phyloP scores from a whole-genome alignment of 1,140 invertebrate species.

The Procambarus virginalis region DNA sequence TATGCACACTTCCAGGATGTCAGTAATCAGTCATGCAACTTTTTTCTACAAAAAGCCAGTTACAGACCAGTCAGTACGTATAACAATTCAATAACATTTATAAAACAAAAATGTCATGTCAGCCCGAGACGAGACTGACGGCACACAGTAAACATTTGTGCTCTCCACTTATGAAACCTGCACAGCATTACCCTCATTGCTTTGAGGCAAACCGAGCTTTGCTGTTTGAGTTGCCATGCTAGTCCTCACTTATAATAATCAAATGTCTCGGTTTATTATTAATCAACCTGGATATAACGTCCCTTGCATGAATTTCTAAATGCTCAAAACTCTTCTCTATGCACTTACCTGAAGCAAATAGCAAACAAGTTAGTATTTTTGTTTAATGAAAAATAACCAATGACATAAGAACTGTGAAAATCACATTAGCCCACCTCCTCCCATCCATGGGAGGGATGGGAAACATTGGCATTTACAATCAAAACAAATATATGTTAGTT shows the following conservation, averaged over 20 bases:
- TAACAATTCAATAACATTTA: background rate
- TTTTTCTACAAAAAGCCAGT: background rate
- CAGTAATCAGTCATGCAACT: background rate
- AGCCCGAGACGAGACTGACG: background rate
- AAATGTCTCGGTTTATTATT: background rate
- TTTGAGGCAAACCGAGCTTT: background rate
- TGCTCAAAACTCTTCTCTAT: background rate
- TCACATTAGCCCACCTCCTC: too few relatives aligned
- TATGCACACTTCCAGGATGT: background rate
- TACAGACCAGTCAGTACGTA: background rate
- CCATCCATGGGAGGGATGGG: background rate
- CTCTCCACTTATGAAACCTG: background rate
- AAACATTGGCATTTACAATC: background rate
- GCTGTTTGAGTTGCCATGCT: background rate
- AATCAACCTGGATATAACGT: background rate
- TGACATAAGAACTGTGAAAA: too few relatives aligned
- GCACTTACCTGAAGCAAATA: background rate
- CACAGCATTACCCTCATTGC: background rate
- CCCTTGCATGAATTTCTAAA: background rate
- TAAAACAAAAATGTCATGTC: background rate
- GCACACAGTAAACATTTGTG: background rate
- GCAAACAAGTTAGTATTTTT: background rate
- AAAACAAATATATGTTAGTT: background rate
- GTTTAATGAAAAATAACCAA: background rate
- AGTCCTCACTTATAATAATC: background rate